Percentiles rank a stretch among this genome's conserved stretches.
These are phyloP conservation scores for Zaprionus nigranus DNA, from an alignment of 1,140 invertebrate genomes.

Conservation along the genomic window DNA sequence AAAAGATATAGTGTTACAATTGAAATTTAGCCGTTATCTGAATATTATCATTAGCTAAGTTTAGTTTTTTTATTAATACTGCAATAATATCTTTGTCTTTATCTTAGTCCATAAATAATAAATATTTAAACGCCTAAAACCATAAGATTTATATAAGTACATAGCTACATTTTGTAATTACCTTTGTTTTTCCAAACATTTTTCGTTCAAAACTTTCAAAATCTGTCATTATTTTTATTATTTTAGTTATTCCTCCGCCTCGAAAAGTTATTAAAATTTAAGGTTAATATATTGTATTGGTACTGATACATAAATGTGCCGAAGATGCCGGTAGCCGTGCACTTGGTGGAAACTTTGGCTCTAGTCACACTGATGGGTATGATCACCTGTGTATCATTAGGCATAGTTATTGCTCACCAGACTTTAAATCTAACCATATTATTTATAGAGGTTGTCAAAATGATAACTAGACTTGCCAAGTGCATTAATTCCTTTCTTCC, in stretches of 20 bases:
- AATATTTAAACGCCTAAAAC: no score
- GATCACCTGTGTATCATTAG: constrained; percentile 58
- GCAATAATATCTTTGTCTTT: no score
- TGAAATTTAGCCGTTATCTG: no score
- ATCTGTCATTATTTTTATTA: not conserved
- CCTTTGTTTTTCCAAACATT: no score
- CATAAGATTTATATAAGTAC: no score
- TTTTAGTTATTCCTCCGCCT: not conserved
- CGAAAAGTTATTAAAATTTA: not conserved
- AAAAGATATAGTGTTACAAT: no score
- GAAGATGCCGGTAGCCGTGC: constrained; percentile 64
- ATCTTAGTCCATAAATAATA: no score
- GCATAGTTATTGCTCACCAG: constrained; percentile 54
- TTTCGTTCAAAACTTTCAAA: not conserved
- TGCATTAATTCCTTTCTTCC: not conserved
- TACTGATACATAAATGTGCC: not conserved
- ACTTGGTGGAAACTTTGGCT: constrained; percentile 55
- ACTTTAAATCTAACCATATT: constrained; percentile 35
- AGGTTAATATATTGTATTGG: not conserved
- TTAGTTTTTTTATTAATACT: no score
- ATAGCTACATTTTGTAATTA: no score
- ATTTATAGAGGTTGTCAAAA: constrained; percentile 52
- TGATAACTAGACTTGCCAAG: not conserved
- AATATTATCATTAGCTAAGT: no score
- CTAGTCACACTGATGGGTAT: constrained; percentile 63